Evolutionary conservation across 2,797 vertebrate species (phyloP).

Genomic region (Trichosurus vulpecula): DNA sequence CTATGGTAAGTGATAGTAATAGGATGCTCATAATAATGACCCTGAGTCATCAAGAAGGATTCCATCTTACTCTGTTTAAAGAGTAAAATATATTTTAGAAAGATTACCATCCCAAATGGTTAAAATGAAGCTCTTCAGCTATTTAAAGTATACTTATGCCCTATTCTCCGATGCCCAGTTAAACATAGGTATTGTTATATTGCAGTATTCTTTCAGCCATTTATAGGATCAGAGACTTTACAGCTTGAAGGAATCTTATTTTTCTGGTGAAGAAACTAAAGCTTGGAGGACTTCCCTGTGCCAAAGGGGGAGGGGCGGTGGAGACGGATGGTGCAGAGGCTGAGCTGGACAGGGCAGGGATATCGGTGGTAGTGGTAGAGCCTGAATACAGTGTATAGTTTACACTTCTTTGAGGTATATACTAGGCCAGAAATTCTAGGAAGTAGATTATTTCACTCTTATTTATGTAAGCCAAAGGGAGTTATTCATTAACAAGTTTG

Average conservation of each 20-base stretch:
- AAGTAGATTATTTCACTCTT: constrained; percentile 26
- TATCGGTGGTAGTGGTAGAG: neutral
- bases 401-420: neutral
- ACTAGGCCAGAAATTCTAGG: constrained; percentile 3
- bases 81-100: constrained; percentile 31
- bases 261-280: neutral
- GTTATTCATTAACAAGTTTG: constrained; percentile 34
- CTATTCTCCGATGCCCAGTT: neutral
- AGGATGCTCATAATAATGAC: constrained; percentile 33
- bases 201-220: neutral
- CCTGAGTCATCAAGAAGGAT: constrained; percentile 59
- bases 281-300: neutral
- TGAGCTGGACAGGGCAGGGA: neutral
- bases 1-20: neutral
- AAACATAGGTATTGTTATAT: neutral
- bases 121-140: constrained; percentile 32
- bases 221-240: neutral
- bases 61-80: constrained; percentile 52
- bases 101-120: constrained; percentile 37
- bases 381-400: neutral
- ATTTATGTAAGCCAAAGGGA: constrained; percentile 20
- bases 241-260: neutral
- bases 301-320: neutral
- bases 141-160: neutral
- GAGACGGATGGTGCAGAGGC: too few relatives aligned